These are phyloP conservation scores for Neotoxoptera formosana DNA, from an alignment of 1,140 invertebrate genomes.

Conservation along the genomic window DNA sequence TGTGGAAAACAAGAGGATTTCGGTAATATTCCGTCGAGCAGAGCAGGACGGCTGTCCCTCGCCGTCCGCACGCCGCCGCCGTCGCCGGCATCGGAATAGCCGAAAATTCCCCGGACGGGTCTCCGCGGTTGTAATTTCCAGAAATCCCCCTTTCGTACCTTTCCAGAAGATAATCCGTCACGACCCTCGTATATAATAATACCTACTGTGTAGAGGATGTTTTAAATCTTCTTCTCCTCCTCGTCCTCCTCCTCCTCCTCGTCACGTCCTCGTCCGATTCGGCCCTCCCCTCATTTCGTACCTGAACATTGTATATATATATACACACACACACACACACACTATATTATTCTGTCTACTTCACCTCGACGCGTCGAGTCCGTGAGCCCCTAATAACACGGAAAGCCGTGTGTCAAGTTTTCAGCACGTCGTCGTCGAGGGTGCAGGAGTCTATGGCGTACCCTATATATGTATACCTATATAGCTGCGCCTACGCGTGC, in stretches of 20 bases:
- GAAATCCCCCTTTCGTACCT: conserved; percentile 56
- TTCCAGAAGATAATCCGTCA: conserved; percentile 57
- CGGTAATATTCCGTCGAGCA: conserved; percentile 28
- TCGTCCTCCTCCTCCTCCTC: background rate
- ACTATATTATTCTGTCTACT: conserved; percentile 17
- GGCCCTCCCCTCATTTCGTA: background rate
- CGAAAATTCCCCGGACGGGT: conserved; percentile 53
- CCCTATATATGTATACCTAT: background rate
- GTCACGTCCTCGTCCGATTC: background rate
- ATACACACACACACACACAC: background rate
- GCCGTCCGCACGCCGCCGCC: background rate
- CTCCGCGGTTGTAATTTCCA: conserved; percentile 33
- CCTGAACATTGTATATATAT: background rate
- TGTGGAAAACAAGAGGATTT: conserved; percentile 55
- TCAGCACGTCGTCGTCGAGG: conserved; percentile 6
- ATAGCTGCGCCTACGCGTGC: background rate
- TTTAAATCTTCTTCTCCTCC: conserved; percentile 44
- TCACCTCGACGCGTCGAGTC: background rate
- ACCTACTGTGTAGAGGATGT: conserved; percentile 44
- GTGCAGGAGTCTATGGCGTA: background rate
- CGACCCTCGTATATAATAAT: conserved; percentile 48
- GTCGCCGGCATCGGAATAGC: background rate
- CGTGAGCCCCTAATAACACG: background rate
- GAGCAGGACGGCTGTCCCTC: background rate
- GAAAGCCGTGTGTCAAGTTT: conserved; percentile 52